These are phyloP conservation scores for Uria aalge DNA, from an alignment of 2,113 vertebrate species.

Conservation along the genomic window DNA sequence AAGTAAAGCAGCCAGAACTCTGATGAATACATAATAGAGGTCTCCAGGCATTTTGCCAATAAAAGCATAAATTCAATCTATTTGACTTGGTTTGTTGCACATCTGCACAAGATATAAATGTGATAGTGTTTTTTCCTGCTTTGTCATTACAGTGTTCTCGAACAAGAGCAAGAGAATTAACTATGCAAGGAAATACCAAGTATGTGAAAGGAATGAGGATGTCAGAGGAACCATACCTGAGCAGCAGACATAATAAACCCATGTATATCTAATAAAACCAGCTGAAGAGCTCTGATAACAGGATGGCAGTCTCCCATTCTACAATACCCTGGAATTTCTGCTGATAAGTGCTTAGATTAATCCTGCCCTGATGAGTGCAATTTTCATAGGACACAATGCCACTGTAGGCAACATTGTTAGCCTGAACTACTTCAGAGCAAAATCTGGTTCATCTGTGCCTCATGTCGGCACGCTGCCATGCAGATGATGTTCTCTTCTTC, in stretches of 20 bases:
- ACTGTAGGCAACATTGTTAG: neutral
- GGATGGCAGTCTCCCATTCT: neutral
- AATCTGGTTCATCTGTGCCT: neutral
- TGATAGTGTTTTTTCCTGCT: neutral
- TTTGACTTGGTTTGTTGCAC: neutral
- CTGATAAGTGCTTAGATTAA: neutral
- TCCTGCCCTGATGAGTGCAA: neutral
- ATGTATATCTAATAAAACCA: neutral
- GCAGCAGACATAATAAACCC: neutral
- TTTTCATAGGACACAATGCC: neutral
- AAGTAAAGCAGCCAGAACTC: neutral
- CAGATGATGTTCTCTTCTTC: neutral
- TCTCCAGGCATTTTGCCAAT: neutral
- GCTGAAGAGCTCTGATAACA: neutral
- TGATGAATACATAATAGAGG: neutral
- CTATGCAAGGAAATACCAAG: neutral
- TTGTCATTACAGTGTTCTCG: neutral
- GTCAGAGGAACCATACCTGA: neutral
- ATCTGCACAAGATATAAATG: neutral
- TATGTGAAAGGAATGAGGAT: neutral
- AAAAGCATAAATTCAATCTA: neutral
- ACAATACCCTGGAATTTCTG: neutral
- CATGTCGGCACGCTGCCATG: neutral
- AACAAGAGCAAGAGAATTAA: neutral
- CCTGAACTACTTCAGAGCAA: neutral